Base-by-base conservation (phyloP, 2,888 invertebrate species). In the Napeogenes sylphis region DNA sequence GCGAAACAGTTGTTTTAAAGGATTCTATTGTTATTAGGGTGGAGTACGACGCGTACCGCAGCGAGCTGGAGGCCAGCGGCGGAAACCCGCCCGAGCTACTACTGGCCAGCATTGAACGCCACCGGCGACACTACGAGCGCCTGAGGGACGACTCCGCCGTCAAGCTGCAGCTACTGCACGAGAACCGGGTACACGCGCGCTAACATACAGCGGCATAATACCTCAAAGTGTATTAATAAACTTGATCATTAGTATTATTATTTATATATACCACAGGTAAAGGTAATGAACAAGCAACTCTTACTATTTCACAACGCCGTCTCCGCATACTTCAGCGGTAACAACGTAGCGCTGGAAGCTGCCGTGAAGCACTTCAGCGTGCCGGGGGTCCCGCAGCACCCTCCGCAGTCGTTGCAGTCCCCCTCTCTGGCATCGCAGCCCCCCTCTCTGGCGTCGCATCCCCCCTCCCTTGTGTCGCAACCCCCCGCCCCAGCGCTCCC, bases 231-330 rank as follows among this genome's bases (percentile, higher is more conserved):
- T 21, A 21, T 21, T 21, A 21, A 21, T 21, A 21, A 21, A 21
- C 35, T 5, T 35, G 4, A 4, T 35, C 6, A 35, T 35, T 35
- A 35, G 35, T 35, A 5, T 35, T 35, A 35, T 35, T 35, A 2
- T 35, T 35, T 35, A 35, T 35, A 35, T 56, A 54, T 4, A 35
- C 5, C 14, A 8, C 88, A 99, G 97, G 96, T 98, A 76, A 98
- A 99, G 90, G 98, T 99, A 73, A 98, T 99, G 98, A 98, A 98
- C 90, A 99, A 99, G 84, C 99, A 99, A 84, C 91, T 99, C 70
- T 92, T 98, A 62, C 90, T 99, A 73, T 97, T 99, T 87, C 98
- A 99, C 90, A 98, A 98, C 89, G 99, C 99, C 2, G 95, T 98
- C 64, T 96, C 98, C 45, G 98, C 98, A 6, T 99, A 98, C 90